A percentile compares a stretch with the other conserved stretches of the same genome.
Evolutionary conservation across 2,888 invertebrate species (phyloP).

Genomic region (Mycogona germanica): DNA sequence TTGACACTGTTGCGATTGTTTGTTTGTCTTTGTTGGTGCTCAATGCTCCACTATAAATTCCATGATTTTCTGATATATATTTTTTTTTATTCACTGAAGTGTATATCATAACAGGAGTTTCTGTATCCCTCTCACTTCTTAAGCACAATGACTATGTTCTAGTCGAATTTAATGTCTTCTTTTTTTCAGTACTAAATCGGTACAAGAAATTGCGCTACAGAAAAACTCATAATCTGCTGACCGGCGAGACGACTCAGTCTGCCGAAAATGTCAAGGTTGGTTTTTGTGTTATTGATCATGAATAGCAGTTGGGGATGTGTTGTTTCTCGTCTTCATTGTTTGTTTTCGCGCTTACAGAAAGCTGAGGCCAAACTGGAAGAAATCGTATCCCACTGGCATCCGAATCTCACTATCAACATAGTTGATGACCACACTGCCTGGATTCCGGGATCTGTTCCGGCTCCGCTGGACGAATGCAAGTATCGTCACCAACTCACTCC

Average conservation of each 20-base stretch:
- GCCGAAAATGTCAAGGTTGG: conserved; percentile 49
- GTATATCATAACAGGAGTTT: too few species aligned
- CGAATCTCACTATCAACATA: conserved; percentile 89
- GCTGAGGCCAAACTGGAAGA: conserved; percentile 65
- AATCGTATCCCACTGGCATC: conserved; percentile 97
- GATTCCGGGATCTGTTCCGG: conserved; percentile 79
- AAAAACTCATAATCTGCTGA: conserved; percentile 86
- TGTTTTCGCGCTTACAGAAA: conserved; percentile 46
- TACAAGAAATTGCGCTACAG: conserved; percentile 76
- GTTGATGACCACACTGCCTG: conserved; percentile 94
- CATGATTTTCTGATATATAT: too few species aligned
- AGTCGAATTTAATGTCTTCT: too few species aligned
- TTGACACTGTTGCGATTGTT: too few species aligned
- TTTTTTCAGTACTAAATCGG: conserved; percentile 53
- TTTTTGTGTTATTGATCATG: conserved; percentile 30
- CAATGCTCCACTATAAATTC: too few species aligned
- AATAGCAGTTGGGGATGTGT: not conserved
- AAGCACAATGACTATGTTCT: too few species aligned
- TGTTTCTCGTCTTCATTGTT: too few species aligned
- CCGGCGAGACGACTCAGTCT: conserved; percentile 71
- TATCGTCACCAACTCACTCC: too few species aligned
- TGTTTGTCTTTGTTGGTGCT: too few species aligned
- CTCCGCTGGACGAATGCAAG: conserved; percentile 76
- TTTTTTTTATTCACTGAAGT: too few species aligned
- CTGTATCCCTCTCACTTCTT: too few species aligned